phyloP scores from a whole-genome alignment of 2,888 invertebrate species.

The Drosophila borealis region DNA sequence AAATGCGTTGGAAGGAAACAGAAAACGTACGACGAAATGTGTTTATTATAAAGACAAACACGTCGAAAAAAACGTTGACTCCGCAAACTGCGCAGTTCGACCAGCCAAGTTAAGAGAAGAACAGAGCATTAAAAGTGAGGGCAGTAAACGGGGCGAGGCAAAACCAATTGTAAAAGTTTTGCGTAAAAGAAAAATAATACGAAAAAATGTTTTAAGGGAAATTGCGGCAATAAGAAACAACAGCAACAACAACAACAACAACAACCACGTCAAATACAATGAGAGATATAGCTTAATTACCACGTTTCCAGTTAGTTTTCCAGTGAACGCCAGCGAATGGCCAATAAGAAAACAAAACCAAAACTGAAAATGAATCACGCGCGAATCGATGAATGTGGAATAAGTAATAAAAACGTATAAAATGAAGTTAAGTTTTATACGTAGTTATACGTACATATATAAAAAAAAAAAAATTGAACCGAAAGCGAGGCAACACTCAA shows the following conservation, averaged over 20 bases:
- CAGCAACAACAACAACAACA: neutral
- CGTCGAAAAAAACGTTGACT: conserved; percentile 61
- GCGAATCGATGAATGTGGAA: conserved; percentile 33
- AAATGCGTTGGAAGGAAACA: conserved; percentile 50
- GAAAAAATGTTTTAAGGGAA: conserved; percentile 39
- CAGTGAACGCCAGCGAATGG: conserved; percentile 25
- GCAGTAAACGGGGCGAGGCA: conserved; percentile 1
- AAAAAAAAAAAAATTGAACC: conserved; percentile 4
- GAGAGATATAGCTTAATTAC: conserved; percentile 45
- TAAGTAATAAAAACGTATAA: conserved; percentile 12
- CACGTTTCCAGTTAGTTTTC: conserved; percentile 38
- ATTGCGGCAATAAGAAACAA: conserved; percentile 24
- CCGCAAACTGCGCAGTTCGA: conserved; percentile 64
- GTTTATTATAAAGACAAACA: conserved; percentile 75
- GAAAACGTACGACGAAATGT: conserved; percentile 64
- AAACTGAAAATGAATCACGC: conserved; percentile 36
- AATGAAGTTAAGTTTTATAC: conserved; percentile 5
- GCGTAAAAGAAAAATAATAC: conserved; percentile 12
- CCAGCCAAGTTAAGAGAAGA: conserved; percentile 20
- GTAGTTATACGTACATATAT: neutral
- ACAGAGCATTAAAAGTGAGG: neutral
- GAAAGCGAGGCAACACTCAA: conserved; percentile 43
- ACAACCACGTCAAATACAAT: neutral
- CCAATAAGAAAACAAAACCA: conserved; percentile 13
- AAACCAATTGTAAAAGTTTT: conserved; percentile 47